Conservation (phyloP, 2,113 vertebrate species). For the Amazona vittata region DNA sequence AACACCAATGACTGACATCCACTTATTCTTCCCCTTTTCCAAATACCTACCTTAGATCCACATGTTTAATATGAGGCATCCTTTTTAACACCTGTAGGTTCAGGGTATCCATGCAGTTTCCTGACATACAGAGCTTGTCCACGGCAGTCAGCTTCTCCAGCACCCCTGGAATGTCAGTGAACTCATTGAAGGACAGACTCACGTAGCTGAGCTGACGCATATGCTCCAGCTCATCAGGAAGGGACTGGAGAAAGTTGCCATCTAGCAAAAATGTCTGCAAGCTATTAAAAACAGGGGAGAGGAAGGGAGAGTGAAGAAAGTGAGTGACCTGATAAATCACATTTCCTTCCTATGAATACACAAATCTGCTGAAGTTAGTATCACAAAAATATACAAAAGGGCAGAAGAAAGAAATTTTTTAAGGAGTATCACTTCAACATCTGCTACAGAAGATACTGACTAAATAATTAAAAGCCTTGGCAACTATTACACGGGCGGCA, state of each 20-base stretch:
- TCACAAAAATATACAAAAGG: neutral
- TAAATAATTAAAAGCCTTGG: neutral
- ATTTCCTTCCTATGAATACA: conserved; percentile 15
- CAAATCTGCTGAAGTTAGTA: neutral
- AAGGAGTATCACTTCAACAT: neutral
- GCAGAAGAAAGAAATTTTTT: neutral
- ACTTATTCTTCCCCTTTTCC: neutral
- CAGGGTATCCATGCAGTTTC: conserved; percentile 87
- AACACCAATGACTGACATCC: neutral
- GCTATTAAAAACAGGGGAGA: conserved; percentile 66
- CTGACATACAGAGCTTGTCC: conserved; percentile 96
- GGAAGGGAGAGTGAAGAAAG: conserved; percentile 2
- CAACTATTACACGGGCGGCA: neutral
- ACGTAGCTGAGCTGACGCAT: conserved; percentile 89
- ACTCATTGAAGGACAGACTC: conserved; percentile 96
- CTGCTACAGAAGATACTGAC: neutral
- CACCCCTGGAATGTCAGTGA: conserved; percentile 87
- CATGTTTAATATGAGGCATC: conserved; percentile 90
- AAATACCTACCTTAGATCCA: conserved; percentile 87
- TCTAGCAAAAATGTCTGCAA: conserved; percentile 96
- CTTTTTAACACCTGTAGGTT: conserved; percentile 82
- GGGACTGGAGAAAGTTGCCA: conserved; percentile 89
- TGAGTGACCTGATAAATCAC: neutral
- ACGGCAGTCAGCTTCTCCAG: conserved; percentile 87
- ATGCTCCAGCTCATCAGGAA: conserved; percentile 88